Base-by-base conservation (phyloP, 2,888 invertebrate species). In the Muschampia plurimacula region DNA sequence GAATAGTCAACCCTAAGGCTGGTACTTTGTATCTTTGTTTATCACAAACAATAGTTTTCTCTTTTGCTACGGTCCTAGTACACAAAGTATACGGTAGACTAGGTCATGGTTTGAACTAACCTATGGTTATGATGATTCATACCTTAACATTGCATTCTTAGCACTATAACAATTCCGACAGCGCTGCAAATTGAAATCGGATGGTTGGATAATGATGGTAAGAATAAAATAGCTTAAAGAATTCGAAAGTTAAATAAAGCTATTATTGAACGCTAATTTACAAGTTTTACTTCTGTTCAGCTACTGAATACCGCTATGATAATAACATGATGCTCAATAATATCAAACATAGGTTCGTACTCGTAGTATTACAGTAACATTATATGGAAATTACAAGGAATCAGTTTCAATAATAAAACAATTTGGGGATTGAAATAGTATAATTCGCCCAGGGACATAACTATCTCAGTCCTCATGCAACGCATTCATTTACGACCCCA, bases 31-130 rank as follows among this genome's bases (percentile, higher is more conserved):
- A 60, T 55, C 60, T 39, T 49, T 66, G 59, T 66, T 60, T 71
- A 70, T 65, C 46, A 59, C 71, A 60, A 66, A 72, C 71, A 72
- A 72, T 72, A 66, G 15, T 71, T 67, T 67, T 62, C 66, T 52
- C 66, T 36, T 72, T 72, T 71, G 66, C 66, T 66, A 67, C 72
- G 72, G 52, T 32, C 52, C 44, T 49, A 62, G 62, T 72, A 72
- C 70, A 71, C 72, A 62, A 55, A 63, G 72, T 72, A 67, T 63
- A 72, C 67, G 67, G 41, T 67, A 67, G 60, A 67, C 55, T 72
- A 72, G 72, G 72, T 72, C 72, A 72, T 72, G 72, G 72, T 72
- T 62, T 32, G 49, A 28, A 60, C 60, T 62, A 62, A 72, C 72
- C 62, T 72, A 49, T 67, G 60, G 52, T 72, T 67, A 67, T 7